Conservation (phyloP, 2,888 invertebrate genomes). For the Glyphotaelius pellucidus region DNA sequence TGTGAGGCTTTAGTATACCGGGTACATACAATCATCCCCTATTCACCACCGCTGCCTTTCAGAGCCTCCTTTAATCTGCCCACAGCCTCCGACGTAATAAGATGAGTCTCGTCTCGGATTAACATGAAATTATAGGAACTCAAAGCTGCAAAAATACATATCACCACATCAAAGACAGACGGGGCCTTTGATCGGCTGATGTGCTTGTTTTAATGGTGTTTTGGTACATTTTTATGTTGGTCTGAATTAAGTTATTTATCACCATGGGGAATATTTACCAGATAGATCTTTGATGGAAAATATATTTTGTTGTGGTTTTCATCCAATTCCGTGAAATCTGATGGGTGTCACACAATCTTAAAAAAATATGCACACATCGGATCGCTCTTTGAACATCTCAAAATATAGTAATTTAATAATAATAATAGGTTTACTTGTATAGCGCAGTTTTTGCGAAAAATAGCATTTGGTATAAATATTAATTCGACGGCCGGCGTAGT, state of each 20-base stretch:
- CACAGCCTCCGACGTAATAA: slow-evolving; percentile 8
- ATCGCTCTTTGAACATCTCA: too few relatives aligned
- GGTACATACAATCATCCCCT: not conserved
- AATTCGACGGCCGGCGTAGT: too few relatives aligned
- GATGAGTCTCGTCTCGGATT: slow-evolving; percentile 27
- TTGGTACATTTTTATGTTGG: not conserved
- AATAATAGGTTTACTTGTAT: too few relatives aligned
- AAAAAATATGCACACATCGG: too few relatives aligned
- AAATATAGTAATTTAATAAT: too few relatives aligned
- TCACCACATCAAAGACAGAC: slow-evolving; percentile 26
- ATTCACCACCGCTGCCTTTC: slow-evolving; percentile 15
- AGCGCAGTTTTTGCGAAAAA: too few relatives aligned
- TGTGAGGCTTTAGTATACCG: not conserved
- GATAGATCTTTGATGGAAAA: not conserved
- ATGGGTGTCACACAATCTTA: not conserved
- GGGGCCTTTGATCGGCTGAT: not conserved
- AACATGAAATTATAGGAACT: slow-evolving; percentile 16
- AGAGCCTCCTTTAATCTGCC: slow-evolving; percentile 13
- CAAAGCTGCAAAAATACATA: slow-evolving; percentile 15
- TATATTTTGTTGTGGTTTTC: not conserved
- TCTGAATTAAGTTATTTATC: not conserved
- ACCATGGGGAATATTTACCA: not conserved
- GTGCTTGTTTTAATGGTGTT: slow-evolving; percentile 9
- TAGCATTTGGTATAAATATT: too few relatives aligned
- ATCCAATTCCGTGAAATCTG: not conserved